Evolutionary conservation across 2,797 vertebrate species (phyloP).

Genomic region (Coendou prehensilis): DNA sequence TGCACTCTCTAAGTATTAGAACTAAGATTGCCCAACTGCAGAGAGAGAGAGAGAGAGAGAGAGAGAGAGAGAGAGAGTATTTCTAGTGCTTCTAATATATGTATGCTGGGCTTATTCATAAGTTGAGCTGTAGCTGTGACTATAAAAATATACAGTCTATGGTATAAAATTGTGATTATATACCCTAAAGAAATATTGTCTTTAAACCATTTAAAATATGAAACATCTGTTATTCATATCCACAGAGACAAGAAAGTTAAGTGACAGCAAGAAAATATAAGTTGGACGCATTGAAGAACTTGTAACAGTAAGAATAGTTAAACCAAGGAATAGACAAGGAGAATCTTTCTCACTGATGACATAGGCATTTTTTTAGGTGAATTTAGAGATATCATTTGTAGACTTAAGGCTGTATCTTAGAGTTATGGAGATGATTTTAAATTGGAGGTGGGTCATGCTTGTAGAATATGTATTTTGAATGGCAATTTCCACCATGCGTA

Average conservation of each 20-base stretch:
- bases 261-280: conserved; percentile 58
- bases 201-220: conserved; percentile 63
- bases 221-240: conserved; percentile 63
- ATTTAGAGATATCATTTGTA: conserved; percentile 52
- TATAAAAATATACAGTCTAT: conserved; percentile 55
- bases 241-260: conserved; percentile 66
- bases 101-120: conserved; percentile 48
- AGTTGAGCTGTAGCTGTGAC: conserved; percentile 30
- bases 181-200: conserved; percentile 62
- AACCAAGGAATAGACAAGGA: not conserved
- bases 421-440: conserved; percentile 27
- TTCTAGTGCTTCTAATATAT: conserved; percentile 24
- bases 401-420: conserved; percentile 18
- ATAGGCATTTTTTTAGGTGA: not conserved
- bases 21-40: not conserved
- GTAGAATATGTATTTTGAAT: conserved; percentile 11
- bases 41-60: not conserved
- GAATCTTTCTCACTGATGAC: not conserved
- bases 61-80: not conserved
- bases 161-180: conserved; percentile 60
- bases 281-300: conserved; percentile 5
- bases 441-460: not conserved
- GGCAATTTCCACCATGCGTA: not conserved
- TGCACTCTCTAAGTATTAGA: not conserved
- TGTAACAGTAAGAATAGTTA: not conserved